Evolutionary conservation across 2,113 vertebrate species (phyloP).

Genomic region (Catharus minimus): DNA sequence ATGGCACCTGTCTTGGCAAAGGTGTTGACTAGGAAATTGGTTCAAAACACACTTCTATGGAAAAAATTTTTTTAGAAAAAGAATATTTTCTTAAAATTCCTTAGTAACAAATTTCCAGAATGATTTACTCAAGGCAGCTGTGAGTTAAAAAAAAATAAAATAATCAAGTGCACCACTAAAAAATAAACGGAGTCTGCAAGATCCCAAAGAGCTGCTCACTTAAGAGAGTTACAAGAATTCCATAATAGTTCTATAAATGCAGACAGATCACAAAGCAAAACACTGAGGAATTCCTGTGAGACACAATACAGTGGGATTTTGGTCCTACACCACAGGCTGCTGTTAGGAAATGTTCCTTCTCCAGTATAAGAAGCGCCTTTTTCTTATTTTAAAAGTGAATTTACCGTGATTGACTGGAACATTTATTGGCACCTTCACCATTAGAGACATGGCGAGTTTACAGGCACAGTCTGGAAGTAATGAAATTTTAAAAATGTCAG

Average conservation of each 20-base stretch:
- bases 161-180: slow-evolving; percentile 18
- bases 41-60: slow-evolving; percentile 19
- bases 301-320: neutral
- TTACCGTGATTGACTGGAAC: neutral
- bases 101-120: slow-evolving; percentile 48
- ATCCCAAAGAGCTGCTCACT: slow-evolving; percentile 47
- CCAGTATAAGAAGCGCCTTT: neutral
- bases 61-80: slow-evolving; percentile 19
- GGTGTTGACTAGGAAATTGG: slow-evolving; percentile 17
- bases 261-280: slow-evolving; percentile 19
- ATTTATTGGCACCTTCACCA: slow-evolving; percentile 44
- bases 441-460: slow-evolving; percentile 46
- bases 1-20: neutral
- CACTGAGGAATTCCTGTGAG: neutral
- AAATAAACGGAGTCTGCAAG: slow-evolving; percentile 9
- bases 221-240: slow-evolving; percentile 12
- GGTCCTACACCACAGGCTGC: slow-evolving; percentile 37
- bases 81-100: slow-evolving; percentile 13
- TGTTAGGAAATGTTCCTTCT: neutral
- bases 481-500: slow-evolving; percentile 25
- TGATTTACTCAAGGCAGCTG: slow-evolving; percentile 44
- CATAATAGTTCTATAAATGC: neutral
- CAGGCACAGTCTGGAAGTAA: slow-evolving; percentile 51
- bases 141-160: slow-evolving; percentile 11
- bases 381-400: neutral